phyloP scores from a whole-genome alignment of 2,797 vertebrate species.

The Chromobotia macracanthus region DNA sequence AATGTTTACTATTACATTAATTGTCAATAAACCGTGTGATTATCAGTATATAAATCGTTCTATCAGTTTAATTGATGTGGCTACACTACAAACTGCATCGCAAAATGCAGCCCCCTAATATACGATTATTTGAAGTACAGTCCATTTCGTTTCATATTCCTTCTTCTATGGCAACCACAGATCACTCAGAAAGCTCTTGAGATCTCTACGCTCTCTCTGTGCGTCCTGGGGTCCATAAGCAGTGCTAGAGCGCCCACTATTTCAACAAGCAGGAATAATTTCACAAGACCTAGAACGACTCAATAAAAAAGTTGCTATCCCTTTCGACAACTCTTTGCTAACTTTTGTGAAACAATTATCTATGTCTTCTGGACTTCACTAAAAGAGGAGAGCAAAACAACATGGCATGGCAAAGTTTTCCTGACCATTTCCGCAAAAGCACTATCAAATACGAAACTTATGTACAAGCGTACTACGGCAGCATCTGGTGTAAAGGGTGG shows the following conservation, averaged over 20 bases:
- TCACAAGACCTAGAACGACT: slow-evolving; percentile 86
- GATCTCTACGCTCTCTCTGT: slow-evolving; percentile 67
- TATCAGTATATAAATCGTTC: background rate
- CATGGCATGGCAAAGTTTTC: slow-evolving; percentile 48
- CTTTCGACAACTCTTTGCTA: slow-evolving; percentile 86
- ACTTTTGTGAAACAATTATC: slow-evolving; percentile 79
- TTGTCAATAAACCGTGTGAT: too few relatives aligned
- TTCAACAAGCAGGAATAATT: slow-evolving; percentile 88
- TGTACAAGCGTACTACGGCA: slow-evolving; percentile 67
- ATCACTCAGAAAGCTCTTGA: slow-evolving; percentile 55
- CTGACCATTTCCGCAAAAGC: slow-evolving; percentile 62
- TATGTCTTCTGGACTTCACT: slow-evolving; percentile 52
- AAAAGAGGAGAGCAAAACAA: slow-evolving; percentile 56
- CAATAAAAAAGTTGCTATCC: slow-evolving; percentile 85
- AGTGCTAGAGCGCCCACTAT: slow-evolving; percentile 97
- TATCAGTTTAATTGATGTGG: background rate
- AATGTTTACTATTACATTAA: too few relatives aligned
- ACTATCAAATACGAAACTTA: slow-evolving; percentile 75
- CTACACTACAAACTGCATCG: background rate
- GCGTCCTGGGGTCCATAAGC: slow-evolving; percentile 75
- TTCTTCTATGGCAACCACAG: slow-evolving; percentile 64
- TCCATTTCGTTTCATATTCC: slow-evolving; percentile 70
- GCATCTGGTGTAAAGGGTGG: slow-evolving; percentile 61
- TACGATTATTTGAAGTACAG: slow-evolving; percentile 52
- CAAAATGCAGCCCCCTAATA: too few relatives aligned